Conservation (phyloP, 2,113 vertebrate genomes). For the Sinocyclocheilus maitianheensis region DNA sequence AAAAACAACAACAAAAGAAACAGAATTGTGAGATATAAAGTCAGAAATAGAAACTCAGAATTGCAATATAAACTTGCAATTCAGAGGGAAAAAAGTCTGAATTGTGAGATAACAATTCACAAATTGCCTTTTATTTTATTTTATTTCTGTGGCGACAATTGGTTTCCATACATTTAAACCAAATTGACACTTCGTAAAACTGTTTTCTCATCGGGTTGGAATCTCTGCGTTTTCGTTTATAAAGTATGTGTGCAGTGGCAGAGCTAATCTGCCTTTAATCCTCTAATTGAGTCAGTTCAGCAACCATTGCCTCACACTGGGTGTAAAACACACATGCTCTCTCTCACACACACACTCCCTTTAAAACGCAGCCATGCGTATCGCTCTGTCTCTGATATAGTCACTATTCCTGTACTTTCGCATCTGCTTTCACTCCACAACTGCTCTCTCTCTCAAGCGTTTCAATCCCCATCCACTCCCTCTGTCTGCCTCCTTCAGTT, state of each 20-base stretch:
- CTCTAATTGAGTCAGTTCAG: constrained; percentile 27
- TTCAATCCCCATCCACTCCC: background rate
- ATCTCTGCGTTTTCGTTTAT: background rate
- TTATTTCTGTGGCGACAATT: too few relatives aligned
- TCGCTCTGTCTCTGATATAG: constrained; percentile 25
- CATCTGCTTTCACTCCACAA: constrained; percentile 17
- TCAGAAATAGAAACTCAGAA: background rate
- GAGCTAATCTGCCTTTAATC: constrained; percentile 29
- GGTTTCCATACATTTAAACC: background rate
- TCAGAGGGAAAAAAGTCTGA: too few relatives aligned
- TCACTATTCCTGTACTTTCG: background rate
- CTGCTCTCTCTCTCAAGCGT: background rate
- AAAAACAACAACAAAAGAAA: background rate
- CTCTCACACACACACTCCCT: constrained; percentile 13
- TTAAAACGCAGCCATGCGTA: constrained; percentile 1
- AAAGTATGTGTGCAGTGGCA: constrained; percentile 9
- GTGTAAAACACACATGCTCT: background rate
- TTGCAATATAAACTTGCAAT: too few relatives aligned
- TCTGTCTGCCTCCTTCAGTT: constrained; percentile 2
- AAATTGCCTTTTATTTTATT: too few relatives aligned
- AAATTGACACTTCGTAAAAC: background rate
- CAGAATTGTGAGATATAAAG: background rate
- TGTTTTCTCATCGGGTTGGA: background rate
- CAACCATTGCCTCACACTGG: background rate
- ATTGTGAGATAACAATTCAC: too few relatives aligned